Evolutionary conservation across 1,140 invertebrate species (phyloP).

Genomic region (Calliopsis andreniformis): DNA sequence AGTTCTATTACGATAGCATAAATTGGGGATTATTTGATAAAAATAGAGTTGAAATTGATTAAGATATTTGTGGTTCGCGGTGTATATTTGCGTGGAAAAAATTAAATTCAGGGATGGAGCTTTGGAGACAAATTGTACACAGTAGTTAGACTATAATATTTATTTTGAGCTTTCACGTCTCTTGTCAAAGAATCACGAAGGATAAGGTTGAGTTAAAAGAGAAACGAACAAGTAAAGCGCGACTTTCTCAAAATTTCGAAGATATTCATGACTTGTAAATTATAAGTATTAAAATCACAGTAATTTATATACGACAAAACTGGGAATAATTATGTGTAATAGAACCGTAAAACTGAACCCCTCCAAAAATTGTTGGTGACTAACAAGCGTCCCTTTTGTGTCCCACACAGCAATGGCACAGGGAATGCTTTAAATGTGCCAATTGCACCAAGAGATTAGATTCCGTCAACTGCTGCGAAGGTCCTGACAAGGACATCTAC

Average conservation of each 20-base stretch:
- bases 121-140: no score
- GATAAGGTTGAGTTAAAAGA: no score
- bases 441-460: slow-evolving; percentile 97
- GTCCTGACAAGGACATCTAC: slow-evolving; percentile 97
- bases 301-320: background rate
- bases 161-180: no score
- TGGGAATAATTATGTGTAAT: slow-evolving; percentile 38
- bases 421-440: slow-evolving; percentile 97
- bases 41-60: no score
- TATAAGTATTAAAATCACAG: background rate
- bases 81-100: no score
- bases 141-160: no score
- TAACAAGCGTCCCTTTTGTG: slow-evolving; percentile 76
- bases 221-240: no score
- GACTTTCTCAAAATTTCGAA: no score
- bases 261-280: background rate
- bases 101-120: no score
- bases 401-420: slow-evolving; percentile 88
- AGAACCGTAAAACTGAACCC: slow-evolving; percentile 24
- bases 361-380: slow-evolving; percentile 69
- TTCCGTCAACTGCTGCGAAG: slow-evolving; percentile 97
- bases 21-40: background rate
- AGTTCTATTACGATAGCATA: slow-evolving; percentile 8
- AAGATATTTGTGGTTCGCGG: no score
- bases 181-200: no score